Base-by-base conservation (phyloP, 2,113 vertebrate genomes). In the Acrocephalus arundinaceus region DNA sequence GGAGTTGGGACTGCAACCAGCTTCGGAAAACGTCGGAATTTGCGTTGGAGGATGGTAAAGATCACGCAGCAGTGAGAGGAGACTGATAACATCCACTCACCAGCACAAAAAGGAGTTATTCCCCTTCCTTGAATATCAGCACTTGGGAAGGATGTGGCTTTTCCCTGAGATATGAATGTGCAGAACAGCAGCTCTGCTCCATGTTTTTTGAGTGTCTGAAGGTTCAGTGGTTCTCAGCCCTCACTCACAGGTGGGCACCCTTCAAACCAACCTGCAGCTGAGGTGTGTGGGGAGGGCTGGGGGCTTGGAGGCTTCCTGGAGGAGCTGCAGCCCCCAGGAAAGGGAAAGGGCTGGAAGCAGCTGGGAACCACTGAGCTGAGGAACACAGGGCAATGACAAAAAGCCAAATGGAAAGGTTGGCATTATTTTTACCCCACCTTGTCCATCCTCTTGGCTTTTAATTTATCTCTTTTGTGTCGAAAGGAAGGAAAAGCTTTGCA, bases 201-300 rank as follows among this genome's bases (percentile, higher is more conserved):
- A 0, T 57, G 45, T 3, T 7, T 61, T 63, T 11, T 17, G 41
- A 3, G 46, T 1, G 2, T 11, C 10, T 57, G 68, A 46, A 70
- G 46, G 45, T 19, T 55, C 27, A 9, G 35, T 15, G 12, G 71
- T 33, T 75, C 59, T 77, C 21, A 33, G 59, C 19, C n/a, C 23
- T 57, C 72, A 4, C 30, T 59, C 15, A 16, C 5, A 14, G 63
- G 7, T 31, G 35, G 35, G 49, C 37, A 39, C 0, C 51, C n/a
- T 39, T 8, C 48, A 73, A 81, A 61, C 10, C 46, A n/a, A 1
- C 21, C 83, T 13, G 16, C 48, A 55, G 43, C 77, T 76, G 84
- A 48, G 45, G 27, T 1, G 0, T 6, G 14, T 12, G 61, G 51
- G 49, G 54, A 33, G 23, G 31, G 27, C 63, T 33, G 31, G 79